These are phyloP conservation scores for Neoaliturus tenellus DNA, from an alignment of 2,888 invertebrate genomes.

Conservation along the genomic window DNA sequence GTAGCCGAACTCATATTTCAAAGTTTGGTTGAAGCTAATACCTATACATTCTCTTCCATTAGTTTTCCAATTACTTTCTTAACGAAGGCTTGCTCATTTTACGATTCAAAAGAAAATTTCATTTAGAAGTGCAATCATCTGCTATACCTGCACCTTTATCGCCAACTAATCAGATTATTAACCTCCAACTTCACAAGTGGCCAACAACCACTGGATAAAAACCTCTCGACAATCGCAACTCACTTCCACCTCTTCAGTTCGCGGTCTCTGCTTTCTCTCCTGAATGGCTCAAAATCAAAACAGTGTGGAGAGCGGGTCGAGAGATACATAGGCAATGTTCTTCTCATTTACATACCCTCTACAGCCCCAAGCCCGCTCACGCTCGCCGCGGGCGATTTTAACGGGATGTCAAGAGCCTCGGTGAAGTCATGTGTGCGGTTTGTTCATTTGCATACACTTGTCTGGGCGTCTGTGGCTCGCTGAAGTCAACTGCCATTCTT, in stretches of 20 bases:
- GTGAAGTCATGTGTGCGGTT: neutral
- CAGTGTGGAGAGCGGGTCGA: neutral
- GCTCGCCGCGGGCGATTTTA: neutral
- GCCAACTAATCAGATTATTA: too few relatives aligned
- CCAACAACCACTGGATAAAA: neutral
- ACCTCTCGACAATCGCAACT: neutral
- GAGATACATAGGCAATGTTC: constrained; percentile 16
- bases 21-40: too few relatives aligned
- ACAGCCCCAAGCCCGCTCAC: neutral
- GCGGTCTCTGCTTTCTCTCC: neutral
- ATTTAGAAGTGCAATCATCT: too few relatives aligned
- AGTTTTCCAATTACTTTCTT: too few relatives aligned
- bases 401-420: neutral
- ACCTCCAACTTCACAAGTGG: neutral
- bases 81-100: too few relatives aligned
- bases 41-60: too few relatives aligned
- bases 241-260: constrained; percentile 15
- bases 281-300: constrained; percentile 19
- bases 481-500: too few relatives aligned
- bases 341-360: neutral
- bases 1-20: too few relatives aligned
- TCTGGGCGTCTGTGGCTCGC: neutral
- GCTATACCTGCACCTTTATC: too few relatives aligned
- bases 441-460: neutral
- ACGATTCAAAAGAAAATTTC: too few relatives aligned